A percentile compares a stretch with the other conserved stretches of the same genome.
phyloP scores from a whole-genome alignment of 2,797 vertebrate species.

The Loris lydekkerianus region DNA sequence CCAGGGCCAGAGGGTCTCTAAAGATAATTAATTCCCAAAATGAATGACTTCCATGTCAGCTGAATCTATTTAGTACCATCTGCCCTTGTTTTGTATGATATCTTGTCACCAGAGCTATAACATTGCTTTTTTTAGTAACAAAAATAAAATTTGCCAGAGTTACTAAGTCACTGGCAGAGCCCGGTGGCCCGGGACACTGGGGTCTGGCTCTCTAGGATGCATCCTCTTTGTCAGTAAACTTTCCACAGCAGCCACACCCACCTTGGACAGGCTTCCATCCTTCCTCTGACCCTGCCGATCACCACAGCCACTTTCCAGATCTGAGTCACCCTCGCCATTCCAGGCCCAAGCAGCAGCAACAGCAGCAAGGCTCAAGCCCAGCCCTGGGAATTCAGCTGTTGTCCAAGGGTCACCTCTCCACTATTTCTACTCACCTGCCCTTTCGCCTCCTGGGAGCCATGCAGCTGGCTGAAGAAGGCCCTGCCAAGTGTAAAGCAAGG shows the following conservation, averaged over 20 bases:
- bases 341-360: constrained; percentile 14
- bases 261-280: neutral
- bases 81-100: neutral
- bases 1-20: neutral
- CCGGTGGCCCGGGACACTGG: neutral
- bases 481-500: constrained; percentile 37
- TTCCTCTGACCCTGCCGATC: constrained; percentile 10
- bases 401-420: neutral
- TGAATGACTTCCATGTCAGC: neutral
- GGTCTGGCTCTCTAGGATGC: neutral
- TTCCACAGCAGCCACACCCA: neutral
- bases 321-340: constrained; percentile 58
- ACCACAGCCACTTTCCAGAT: constrained; percentile 47
- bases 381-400: constrained; percentile 46
- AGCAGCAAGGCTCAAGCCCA: neutral
- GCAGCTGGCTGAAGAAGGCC: neutral
- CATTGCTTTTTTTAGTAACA: constrained; percentile 22
- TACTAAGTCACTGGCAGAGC: neutral
- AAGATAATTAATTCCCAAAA: constrained; percentile 20
- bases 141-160: constrained; percentile 56
- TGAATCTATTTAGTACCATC: constrained; percentile 27
- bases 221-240: neutral
- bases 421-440: neutral
- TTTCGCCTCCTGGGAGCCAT: neutral
- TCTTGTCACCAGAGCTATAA: constrained; percentile 43